A percentile compares a stretch with the other conserved stretches of the same genome.
Conservation (phyloP, 2,888 invertebrate species). For the Periphyllus acericola region DNA sequence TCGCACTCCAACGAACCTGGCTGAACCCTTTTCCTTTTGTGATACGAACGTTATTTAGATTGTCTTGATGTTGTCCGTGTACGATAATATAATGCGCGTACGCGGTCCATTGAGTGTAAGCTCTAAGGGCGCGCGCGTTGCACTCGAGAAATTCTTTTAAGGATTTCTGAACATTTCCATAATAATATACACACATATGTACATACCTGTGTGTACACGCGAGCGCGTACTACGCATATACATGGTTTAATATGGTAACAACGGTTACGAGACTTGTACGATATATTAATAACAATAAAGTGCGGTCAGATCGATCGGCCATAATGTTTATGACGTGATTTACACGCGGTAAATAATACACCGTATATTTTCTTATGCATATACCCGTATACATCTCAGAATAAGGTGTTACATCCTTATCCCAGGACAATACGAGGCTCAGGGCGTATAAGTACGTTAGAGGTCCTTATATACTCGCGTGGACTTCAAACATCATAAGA, state of each 20-base stretch:
- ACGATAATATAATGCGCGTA: neutral
- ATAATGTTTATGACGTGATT: neutral
- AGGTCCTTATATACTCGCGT: too few species aligned
- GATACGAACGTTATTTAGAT: slow-evolving; percentile 39
- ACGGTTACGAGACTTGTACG: neutral
- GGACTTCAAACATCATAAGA: too few species aligned
- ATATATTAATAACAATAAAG: slow-evolving; percentile 13
- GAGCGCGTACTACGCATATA: neutral
- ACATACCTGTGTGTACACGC: neutral
- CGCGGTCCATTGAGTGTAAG: slow-evolving; percentile 1
- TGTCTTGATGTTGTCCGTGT: slow-evolving; percentile 2
- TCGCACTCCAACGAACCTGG: slow-evolving; percentile 24
- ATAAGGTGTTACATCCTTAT: too few species aligned
- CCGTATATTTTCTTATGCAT: too few species aligned
- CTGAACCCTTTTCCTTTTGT: slow-evolving; percentile 44
- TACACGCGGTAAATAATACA: neutral
- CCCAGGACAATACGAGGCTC: too few species aligned
- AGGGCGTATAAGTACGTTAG: too few species aligned
- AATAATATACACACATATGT: neutral
- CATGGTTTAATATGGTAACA: neutral
- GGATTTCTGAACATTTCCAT: slow-evolving; percentile 21
- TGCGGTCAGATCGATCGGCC: neutral
- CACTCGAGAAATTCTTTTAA: slow-evolving; percentile 41
- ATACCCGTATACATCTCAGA: too few species aligned
- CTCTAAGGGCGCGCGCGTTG: slow-evolving; percentile 5